Conservation (phyloP, 2,113 vertebrate species). For the Arothron firmamentum region DNA sequence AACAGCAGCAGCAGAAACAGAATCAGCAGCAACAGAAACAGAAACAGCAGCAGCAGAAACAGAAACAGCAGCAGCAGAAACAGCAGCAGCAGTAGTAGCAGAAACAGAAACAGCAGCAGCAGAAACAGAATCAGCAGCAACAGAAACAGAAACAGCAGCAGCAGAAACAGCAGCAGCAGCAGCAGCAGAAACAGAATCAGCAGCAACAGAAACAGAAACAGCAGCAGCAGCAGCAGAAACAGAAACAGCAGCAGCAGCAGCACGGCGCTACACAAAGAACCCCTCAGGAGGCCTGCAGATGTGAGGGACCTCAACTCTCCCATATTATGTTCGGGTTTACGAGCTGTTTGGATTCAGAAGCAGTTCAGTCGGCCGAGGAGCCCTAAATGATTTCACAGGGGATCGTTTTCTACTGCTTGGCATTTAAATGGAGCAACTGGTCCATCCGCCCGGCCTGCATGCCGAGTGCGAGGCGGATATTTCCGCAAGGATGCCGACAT, state of each 20-base stretch:
- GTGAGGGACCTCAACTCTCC: slow-evolving; percentile 45
- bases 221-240: too few relatives aligned
- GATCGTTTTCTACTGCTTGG: slow-evolving; percentile 46
- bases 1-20: neutral
- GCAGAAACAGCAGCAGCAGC: too few relatives aligned
- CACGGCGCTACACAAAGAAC: slow-evolving; percentile 23
- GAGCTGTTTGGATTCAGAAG: slow-evolving; percentile 40
- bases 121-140: too few relatives aligned
- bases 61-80: too few relatives aligned
- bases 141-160: too few relatives aligned
- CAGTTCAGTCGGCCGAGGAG: slow-evolving; percentile 16
- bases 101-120: too few relatives aligned
- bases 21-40: too few relatives aligned
- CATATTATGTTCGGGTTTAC: slow-evolving; percentile 39
- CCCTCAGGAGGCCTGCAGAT: slow-evolving; percentile 35
- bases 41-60: too few relatives aligned
- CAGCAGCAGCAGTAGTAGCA: slow-evolving; percentile 7
- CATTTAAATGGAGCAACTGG: slow-evolving; percentile 51
- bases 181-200: slow-evolving; percentile 8
- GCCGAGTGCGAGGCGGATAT: slow-evolving; percentile 24
- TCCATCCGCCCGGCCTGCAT: slow-evolving; percentile 18
- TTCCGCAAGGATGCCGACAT: slow-evolving; percentile 10
- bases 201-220: too few relatives aligned
- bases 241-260: too few relatives aligned
- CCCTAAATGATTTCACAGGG: slow-evolving; percentile 53